phyloP scores from a whole-genome alignment of 2,113 vertebrate genomes.

The Corythoichthys haematopterus region DNA sequence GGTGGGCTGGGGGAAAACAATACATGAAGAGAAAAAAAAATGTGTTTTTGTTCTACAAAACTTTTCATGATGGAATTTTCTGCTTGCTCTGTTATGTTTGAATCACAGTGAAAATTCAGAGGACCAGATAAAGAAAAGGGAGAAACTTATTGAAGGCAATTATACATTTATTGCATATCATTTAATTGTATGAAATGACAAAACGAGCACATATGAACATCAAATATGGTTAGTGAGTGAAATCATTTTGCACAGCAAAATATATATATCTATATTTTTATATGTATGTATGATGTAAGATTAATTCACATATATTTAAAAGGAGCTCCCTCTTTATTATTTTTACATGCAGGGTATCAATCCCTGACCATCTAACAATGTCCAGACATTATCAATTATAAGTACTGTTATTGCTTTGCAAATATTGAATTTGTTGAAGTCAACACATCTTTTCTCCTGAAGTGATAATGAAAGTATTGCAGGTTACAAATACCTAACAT shows the following conservation, averaged over 20 bases:
- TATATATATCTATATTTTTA: slow-evolving; percentile 78
- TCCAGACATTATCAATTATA: slow-evolving; percentile 88
- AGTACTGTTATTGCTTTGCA: slow-evolving; percentile 87
- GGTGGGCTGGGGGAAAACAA: not conserved
- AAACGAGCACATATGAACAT: slow-evolving; percentile 93
- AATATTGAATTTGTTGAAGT: slow-evolving; percentile 85
- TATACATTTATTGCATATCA: slow-evolving; percentile 79
- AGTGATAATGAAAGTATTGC: slow-evolving; percentile 77
- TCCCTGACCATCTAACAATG: slow-evolving; percentile 90
- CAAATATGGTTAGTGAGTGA: slow-evolving; percentile 98
- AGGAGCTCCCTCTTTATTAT: slow-evolving; percentile 77
- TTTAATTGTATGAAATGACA: slow-evolving; percentile 85
- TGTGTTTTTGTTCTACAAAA: slow-evolving; percentile 9
- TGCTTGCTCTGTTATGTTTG: slow-evolving; percentile 12
- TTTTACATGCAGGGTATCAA: slow-evolving; percentile 93
- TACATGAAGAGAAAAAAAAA: not conserved
- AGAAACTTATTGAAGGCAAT: slow-evolving; percentile 68
- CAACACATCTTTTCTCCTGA: slow-evolving; percentile 83
- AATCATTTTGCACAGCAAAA: slow-evolving; percentile 99
- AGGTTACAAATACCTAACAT: slow-evolving; percentile 76
- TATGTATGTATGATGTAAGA: slow-evolving; percentile 73
- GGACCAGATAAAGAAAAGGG: slow-evolving; percentile 58
- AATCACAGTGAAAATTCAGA: slow-evolving; percentile 25
- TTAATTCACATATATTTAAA: slow-evolving; percentile 92
- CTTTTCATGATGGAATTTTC: slow-evolving; percentile 1